These are phyloP conservation scores for Ammodytes marinus DNA, from an alignment of 2,113 vertebrate genomes.

Conservation along the genomic window DNA sequence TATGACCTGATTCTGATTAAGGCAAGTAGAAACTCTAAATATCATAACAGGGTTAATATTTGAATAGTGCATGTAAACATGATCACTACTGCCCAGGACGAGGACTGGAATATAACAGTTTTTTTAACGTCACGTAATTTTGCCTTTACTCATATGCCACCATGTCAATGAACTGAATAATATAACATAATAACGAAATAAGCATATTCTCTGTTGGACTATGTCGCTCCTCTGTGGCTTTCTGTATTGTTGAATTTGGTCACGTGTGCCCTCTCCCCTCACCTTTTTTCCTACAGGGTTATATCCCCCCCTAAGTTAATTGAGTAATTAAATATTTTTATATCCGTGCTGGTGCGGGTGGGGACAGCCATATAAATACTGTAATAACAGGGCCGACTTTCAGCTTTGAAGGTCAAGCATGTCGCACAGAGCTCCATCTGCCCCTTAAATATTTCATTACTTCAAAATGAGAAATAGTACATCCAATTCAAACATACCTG, in stretches of 20 bases:
- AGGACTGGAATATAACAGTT: constrained; percentile 34
- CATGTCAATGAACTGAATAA: constrained; percentile 25
- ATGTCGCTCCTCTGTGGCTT: not conserved
- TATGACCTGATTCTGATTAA: no score
- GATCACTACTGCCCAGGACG: constrained; percentile 23
- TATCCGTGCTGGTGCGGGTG: constrained; percentile 70
- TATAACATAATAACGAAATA: constrained; percentile 12
- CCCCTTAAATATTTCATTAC: constrained; percentile 85
- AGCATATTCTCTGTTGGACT: not conserved
- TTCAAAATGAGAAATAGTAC: constrained; percentile 83
- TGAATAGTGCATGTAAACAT: no score
- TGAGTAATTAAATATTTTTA: constrained; percentile 85
- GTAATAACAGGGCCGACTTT: constrained; percentile 79
- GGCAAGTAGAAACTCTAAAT: no score
- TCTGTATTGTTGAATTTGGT: constrained; percentile 47
- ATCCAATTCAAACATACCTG: constrained; percentile 81
- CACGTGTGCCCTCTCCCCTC: constrained; percentile 52
- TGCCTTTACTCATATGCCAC: constrained; percentile 18
- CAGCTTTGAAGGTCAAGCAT: constrained; percentile 81
- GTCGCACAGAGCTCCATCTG: constrained; percentile 65
- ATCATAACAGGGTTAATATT: no score
- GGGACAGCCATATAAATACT: constrained; percentile 80
- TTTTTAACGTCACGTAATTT: constrained; percentile 29
- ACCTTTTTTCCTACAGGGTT: constrained; percentile 72
- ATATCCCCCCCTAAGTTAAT: constrained; percentile 83